Evolutionary conservation across 2,113 vertebrate genomes (phyloP), one percentile per base, ranked within the genome.

Genomic region (Antechinus flavipes): DNA sequence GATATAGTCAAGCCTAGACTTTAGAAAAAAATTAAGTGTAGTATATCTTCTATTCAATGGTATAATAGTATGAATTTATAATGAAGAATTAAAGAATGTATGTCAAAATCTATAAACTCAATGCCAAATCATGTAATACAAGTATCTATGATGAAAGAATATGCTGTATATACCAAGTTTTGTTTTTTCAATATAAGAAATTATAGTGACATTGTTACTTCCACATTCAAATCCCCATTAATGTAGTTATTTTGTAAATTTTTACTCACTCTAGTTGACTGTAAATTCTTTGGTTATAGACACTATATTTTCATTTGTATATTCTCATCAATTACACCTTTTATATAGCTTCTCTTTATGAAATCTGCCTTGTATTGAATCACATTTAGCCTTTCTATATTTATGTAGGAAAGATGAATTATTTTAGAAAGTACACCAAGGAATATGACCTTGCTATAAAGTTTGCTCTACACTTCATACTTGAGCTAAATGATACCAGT

Each of bases 391-490:
- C 93, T 96, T 95, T 93, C 24, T 68, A 89, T 24, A 35, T 95
- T 56, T 49, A 95, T n/a, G 50, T 91, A 49, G 94, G 94, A 12
- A 94, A 92, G n/a, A 93, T 35, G 56, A 94, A 55, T 56, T 92
- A 90, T 54, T 7, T 42, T 68, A 35, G 16, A 61, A 0, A 90
- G 3, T 27, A 42, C 7, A 1, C 5, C 6, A 8, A 47, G 30
- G 12, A 68, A 68, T 35, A 68, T 35, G 30, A 30, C 61, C 35
- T 35, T n/a, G 35, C 16, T 68, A 14, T 35, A 35, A 35, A 35
- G 35, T 68, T 68, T 68, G 61, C 8, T 16, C 35, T 35, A 35
- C 3, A 11, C 61, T 68, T 68, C 30, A 68, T 35, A 35, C 61
- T 68, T 68, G 61, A 10, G 35, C 14, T 68, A 68, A 26, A 9